Evolutionary conservation across 2,797 vertebrate genomes (phyloP).

Genomic region (Girardinus metallicus): DNA sequence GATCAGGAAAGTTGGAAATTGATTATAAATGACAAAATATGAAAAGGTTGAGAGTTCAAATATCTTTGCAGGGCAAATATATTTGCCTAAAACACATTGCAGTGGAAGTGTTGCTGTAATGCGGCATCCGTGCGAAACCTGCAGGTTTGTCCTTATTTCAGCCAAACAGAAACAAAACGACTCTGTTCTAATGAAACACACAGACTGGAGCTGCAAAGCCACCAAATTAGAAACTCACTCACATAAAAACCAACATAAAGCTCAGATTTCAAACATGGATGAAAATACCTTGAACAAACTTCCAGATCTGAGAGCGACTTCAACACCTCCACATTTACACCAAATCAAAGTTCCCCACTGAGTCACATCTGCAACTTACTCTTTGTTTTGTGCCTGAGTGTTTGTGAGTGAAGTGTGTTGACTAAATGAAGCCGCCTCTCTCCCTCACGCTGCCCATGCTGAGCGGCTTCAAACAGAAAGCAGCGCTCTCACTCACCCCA

Average conservation of each 20-base stretch:
- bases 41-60: background rate
- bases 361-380: background rate
- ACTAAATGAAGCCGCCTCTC: constrained; percentile 3
- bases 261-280: background rate
- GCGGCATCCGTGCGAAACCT: background rate
- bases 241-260: constrained; percentile 1
- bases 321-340: background rate
- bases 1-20: background rate
- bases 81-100: background rate
- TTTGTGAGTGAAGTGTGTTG: background rate
- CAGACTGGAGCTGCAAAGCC: background rate
- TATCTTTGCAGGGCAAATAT: background rate
- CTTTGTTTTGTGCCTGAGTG: constrained; percentile 12
- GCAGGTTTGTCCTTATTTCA: background rate
- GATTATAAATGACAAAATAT: background rate
- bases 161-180: background rate
- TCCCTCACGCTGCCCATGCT: background rate
- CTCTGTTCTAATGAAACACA: background rate
- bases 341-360: constrained; percentile 9
- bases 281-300: constrained; percentile 5
- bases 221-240: background rate
- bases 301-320: background rate
- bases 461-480: background rate
- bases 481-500: constrained; percentile 1
- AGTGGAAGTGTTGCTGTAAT: background rate